Evolutionary conservation across 2,888 invertebrate genomes (phyloP).

Genomic region (Criorhina ranunculi): DNA sequence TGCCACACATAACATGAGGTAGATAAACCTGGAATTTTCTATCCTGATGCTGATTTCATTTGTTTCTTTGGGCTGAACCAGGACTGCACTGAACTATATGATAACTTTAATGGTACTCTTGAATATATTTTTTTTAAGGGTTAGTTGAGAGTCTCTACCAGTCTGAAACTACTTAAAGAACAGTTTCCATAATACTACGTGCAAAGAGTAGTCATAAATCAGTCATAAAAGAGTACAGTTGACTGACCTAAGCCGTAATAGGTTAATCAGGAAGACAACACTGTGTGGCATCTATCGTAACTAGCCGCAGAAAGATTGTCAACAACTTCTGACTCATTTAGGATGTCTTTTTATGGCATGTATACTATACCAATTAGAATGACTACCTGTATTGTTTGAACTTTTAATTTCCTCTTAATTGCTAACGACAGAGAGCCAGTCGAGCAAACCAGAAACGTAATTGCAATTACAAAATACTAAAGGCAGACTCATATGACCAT

Average conservation of each 20-base stretch:
- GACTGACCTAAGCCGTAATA: neutral
- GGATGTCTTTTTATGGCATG: neutral
- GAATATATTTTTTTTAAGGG: no score
- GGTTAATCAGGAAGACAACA: neutral
- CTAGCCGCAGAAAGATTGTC: neutral
- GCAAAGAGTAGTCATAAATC: no score
- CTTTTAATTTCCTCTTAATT: neutral
- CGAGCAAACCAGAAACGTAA: conserved; percentile 11
- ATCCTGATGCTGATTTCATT: no score
- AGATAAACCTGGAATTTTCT: no score
- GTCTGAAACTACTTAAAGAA: no score
- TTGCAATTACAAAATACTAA: conserved; percentile 10
- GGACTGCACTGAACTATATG: no score
- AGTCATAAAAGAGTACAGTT: no score
- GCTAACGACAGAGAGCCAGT: neutral
- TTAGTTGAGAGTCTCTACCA: no score
- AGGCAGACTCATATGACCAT: neutral
- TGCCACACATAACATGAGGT: no score
- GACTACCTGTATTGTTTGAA: neutral
- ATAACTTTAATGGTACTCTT: no score
- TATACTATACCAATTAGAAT: conserved; percentile 2
- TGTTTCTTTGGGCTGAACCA: no score
- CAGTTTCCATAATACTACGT: no score
- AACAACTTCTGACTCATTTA: conserved; percentile 3
- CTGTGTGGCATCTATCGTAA: neutral